These are phyloP conservation scores for Austrofundulus limnaeus DNA, from an alignment of 2,113 vertebrate genomes.

Conservation along the genomic window DNA sequence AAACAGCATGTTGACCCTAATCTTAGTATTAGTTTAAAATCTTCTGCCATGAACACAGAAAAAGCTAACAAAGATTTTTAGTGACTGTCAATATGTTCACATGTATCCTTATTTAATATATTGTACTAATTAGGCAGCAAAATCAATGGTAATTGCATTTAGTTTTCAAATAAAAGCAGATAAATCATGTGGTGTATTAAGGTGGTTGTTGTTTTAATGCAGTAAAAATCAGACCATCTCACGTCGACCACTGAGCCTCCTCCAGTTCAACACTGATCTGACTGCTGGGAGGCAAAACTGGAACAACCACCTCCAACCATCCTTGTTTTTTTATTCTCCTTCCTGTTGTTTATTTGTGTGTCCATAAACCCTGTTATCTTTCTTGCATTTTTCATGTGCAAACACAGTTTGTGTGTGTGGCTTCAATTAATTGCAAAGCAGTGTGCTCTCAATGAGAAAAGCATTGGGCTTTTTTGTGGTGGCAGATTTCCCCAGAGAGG, in stretches of 20 bases:
- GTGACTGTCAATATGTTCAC: no score
- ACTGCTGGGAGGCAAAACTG: conserved; percentile 25
- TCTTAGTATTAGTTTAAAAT: no score
- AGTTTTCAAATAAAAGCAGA: no score
- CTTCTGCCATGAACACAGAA: no score
- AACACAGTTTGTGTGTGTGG: background rate
- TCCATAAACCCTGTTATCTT: background rate
- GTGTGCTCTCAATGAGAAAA: conserved; percentile 26
- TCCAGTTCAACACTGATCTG: conserved; percentile 8
- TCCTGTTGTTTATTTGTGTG: conserved; percentile 34
- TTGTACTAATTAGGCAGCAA: no score
- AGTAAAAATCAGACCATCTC: no score
- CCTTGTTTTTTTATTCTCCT: conserved; percentile 20
- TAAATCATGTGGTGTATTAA: no score
- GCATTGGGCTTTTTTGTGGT: conserved; percentile 37
- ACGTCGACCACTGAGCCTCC: background rate
- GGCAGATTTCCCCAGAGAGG: conserved; percentile 52
- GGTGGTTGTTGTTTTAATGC: no score
- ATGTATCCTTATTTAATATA: no score
- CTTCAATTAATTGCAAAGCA: conserved; percentile 14
- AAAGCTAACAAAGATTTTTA: no score
- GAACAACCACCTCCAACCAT: conserved; percentile 28
- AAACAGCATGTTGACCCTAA: no score
- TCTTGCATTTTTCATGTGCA: background rate
- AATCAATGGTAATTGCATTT: no score